Base-by-base conservation (phyloP, 2,113 vertebrate genomes). In the Ochotona princeps region DNA sequence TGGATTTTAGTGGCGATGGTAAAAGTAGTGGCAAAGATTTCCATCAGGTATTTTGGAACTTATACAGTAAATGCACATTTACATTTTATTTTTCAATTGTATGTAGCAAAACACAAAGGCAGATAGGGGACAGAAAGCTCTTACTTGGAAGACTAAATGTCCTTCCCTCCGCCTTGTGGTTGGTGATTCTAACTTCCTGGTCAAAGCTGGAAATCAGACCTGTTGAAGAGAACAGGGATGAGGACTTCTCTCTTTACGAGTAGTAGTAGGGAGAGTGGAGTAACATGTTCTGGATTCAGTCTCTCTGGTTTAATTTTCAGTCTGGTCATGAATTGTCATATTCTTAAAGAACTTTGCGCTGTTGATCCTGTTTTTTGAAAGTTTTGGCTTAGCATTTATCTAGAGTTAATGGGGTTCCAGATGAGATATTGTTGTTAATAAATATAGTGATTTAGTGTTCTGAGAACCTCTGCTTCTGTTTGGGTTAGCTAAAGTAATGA, bases 1-100 rank as follows among this genome's bases (percentile, higher is more conserved):
- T 99, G 98, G 99, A 99, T 99, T 99, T 99, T 97, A 99, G 99
- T 99, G 99, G 99, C 99, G 99, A 99, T 99, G 99, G 99, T 99
- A 99, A 99, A 99, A 99, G 99, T 98, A 99, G 99, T 98, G 99
- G 99, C 98, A 99, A 99, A 98, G 99, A 99, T 98, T 99, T 99
- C 97, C 99, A 99, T 98, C 99, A 99, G 99, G 99, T 99, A 99
- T 73, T 95, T 44, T 94, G 92, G 9, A 63, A 44, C 73, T 82
- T 87, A 35, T 0, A 67, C 25, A 88, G 47, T 69, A 86, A 90
- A 35, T 94, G 5, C 93, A 54, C 25, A 69, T 35, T 83, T 74
- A 76, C 44, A 28, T 81, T 0, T 47, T 51, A 11, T 38, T 73
- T 35, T 28, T 76, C 26, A 79, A 0, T 86, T 82, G 7, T 72